Evolutionary conservation across 1,140 invertebrate species (phyloP).

Genomic region (Hyles vespertilio): DNA sequence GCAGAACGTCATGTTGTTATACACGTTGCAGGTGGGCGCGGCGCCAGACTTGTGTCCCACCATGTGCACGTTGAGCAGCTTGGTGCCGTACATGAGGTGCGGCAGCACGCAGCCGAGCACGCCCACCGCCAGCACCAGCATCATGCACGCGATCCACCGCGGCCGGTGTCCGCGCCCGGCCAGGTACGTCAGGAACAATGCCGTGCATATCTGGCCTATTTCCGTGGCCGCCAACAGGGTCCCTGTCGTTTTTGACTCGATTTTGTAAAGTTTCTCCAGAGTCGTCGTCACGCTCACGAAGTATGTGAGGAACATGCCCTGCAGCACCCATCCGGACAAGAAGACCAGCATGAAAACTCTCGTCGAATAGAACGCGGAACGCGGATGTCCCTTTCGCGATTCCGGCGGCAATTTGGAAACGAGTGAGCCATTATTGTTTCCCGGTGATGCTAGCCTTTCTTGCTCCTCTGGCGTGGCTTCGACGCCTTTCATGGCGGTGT

Average conservation of each 20-base stretch:
- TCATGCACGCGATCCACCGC: conserved; percentile 96
- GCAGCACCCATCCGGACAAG: conserved; percentile 91
- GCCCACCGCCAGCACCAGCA: conserved; percentile 91
- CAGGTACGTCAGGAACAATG: conserved; percentile 93
- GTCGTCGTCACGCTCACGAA: conserved; percentile 98
- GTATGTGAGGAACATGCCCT: conserved; percentile 97
- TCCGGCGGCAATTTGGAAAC: conserved; percentile 53
- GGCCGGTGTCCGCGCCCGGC: conserved; percentile 95
- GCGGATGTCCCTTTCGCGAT: conserved; percentile 27
- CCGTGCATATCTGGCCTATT: conserved; percentile 94
- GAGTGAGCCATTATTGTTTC: conserved; percentile 69
- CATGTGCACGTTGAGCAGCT: conserved; percentile 81
- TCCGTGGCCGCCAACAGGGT: conserved; percentile 95
- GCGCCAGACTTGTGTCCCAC: conserved; percentile 73
- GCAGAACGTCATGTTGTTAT: conserved; percentile 44
- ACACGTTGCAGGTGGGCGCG: conserved; percentile 41
- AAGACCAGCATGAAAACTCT: conserved; percentile 92
- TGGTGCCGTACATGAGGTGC: conserved; percentile 87
- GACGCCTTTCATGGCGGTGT: conserved; percentile 66
- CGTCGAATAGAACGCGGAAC: conserved; percentile 86
- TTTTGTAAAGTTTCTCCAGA: conserved; percentile 96
- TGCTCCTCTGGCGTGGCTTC: conserved; percentile 69
- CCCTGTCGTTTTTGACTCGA: conserved; percentile 95
- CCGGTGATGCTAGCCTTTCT: conserved; percentile 57
- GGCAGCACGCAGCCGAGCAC: conserved; percentile 91